Conservation (phyloP, 2,888 invertebrate genomes). For the Megalurothrips usitatus region DNA sequence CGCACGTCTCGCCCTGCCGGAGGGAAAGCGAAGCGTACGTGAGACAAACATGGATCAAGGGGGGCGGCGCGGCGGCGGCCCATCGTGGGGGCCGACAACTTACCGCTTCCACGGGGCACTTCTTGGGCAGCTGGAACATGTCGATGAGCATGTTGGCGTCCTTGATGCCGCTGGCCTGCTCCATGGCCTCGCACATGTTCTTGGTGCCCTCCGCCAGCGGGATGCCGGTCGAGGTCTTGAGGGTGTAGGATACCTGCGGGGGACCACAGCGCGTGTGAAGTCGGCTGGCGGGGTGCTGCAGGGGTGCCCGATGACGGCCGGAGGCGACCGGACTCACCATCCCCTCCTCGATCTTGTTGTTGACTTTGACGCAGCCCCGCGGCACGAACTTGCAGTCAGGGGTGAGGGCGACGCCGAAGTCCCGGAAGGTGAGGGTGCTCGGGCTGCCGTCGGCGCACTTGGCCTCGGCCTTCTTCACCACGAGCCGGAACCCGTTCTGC, state of each 20-base stretch:
- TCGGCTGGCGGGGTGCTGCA: too few species aligned
- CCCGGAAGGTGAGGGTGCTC: neutral
- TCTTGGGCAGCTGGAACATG: constrained; percentile 14
- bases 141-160: neutral
- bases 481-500: neutral
- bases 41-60: neutral
- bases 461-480: neutral
- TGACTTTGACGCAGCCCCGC: neutral
- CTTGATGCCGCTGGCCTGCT: neutral
- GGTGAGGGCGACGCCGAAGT: neutral
- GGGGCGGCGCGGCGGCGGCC: too few species aligned
- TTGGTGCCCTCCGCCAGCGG: neutral
- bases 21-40: neutral
- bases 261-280: neutral
- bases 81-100: neutral
- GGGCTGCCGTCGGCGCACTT: constrained; percentile 9
- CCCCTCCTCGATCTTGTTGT: neutral
- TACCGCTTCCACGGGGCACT: neutral
- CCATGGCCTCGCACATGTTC: constrained; percentile 3
- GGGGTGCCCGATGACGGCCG: too few species aligned
- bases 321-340: neutral
- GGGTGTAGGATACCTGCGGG: neutral
- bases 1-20: neutral
- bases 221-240: neutral
- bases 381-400: constrained; percentile 11